Percentiles rank a stretch among this genome's conserved stretches.
These are phyloP conservation scores for Hippopotamus amphibius DNA, from an alignment of 2,113 vertebrate species.

Conservation along the genomic window DNA sequence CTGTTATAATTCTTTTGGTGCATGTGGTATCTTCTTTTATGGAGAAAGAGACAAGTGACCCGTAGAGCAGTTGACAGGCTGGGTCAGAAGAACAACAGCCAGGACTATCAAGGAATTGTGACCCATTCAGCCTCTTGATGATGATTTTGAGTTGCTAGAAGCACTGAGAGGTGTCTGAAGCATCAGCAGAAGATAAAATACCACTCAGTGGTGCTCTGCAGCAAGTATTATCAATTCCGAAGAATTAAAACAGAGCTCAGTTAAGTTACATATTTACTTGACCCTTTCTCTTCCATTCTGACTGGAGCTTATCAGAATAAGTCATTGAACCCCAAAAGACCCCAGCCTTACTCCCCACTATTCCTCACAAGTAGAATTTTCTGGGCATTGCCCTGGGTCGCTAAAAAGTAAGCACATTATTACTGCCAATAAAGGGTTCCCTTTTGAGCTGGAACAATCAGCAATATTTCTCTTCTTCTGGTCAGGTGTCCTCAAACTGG, in stretches of 20 bases:
- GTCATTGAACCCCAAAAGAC: neutral
- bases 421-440: neutral
- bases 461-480: neutral
- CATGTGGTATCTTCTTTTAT: slow-evolving; percentile 2
- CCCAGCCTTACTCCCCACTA: neutral
- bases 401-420: neutral
- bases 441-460: neutral
- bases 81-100: neutral
- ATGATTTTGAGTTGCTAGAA: neutral
- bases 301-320: neutral
- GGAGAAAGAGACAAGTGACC: neutral
- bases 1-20: neutral
- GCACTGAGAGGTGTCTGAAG: neutral
- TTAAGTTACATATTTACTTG: neutral
- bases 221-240: neutral
- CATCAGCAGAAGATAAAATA: neutral
- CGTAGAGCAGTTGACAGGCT: neutral
- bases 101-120: neutral
- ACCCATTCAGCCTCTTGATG: neutral
- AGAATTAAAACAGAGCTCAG: slow-evolving; percentile 1
- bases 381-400: neutral
- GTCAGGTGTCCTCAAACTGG: neutral
- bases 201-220: neutral
- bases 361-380: neutral
- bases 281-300: neutral